Percentiles rank a stretch among this genome's conserved stretches.
phyloP scores from a whole-genome alignment of 2,797 vertebrate species.

The Antennarius maculatus region DNA sequence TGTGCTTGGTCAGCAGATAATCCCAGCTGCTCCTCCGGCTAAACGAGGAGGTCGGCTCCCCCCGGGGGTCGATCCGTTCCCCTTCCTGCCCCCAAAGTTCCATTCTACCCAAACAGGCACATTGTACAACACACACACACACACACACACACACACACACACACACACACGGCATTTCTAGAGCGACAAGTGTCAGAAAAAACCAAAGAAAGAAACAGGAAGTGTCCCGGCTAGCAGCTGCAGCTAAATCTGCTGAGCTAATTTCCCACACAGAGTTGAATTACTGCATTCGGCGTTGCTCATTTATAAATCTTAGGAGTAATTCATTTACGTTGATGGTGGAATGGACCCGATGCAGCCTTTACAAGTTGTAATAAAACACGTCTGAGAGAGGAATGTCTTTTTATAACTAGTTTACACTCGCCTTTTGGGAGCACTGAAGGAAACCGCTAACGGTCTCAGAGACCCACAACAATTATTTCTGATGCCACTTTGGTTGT shows the following conservation, averaged over 20 bases:
- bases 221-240: conserved; percentile 50
- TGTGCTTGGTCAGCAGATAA: conserved; percentile 69
- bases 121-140: conserved; percentile 60
- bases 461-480: conserved; percentile 20
- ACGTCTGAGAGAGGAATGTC: conserved; percentile 25
- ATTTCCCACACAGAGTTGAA: conserved; percentile 40
- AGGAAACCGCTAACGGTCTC: conserved; percentile 30
- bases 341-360: conserved; percentile 27
- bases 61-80: conserved; percentile 63
- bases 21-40: conserved; percentile 69
- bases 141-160: conserved; percentile 17
- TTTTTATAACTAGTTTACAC: conserved; percentile 34
- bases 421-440: conserved; percentile 32
- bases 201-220: neutral
- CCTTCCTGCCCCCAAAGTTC: conserved; percentile 38
- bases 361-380: conserved; percentile 47
- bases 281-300: conserved; percentile 34
- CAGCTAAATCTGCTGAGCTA: conserved; percentile 42
- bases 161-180: conserved; percentile 27
- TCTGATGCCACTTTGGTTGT: conserved; percentile 4
- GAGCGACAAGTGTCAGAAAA: conserved; percentile 64
- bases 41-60: conserved; percentile 76
- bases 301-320: conserved; percentile 46
- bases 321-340: conserved; percentile 43
- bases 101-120: conserved; percentile 58